Conservation (phyloP, 2,113 vertebrate species). For the Hoplias malabaricus region DNA sequence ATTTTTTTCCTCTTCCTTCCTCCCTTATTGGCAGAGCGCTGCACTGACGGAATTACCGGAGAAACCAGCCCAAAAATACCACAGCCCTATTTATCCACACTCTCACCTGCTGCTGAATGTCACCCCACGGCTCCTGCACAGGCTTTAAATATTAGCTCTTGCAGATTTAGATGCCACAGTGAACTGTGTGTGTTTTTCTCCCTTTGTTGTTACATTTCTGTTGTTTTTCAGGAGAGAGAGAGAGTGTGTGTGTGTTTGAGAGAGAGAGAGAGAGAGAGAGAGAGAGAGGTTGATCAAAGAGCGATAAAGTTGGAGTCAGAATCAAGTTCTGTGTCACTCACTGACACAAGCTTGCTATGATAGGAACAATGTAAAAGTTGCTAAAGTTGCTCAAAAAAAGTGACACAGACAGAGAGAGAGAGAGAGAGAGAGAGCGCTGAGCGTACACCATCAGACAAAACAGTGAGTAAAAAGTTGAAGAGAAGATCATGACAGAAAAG, state of each 20-base stretch:
- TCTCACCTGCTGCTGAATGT: constrained; percentile 42
- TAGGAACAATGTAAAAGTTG: neutral
- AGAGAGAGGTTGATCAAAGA: neutral
- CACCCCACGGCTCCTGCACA: constrained; percentile 24
- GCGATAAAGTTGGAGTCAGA: neutral
- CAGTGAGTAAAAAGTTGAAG: neutral
- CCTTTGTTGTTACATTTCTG: no score
- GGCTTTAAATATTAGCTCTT: constrained; percentile 36
- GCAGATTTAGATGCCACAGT: neutral
- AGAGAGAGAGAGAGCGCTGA: neutral
- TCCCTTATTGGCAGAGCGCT: constrained; percentile 74
- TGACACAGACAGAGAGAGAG: neutral
- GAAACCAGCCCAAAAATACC: constrained; percentile 49
- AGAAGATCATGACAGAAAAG: neutral
- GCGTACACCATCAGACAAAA: neutral
- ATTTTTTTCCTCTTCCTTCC: constrained; percentile 30
- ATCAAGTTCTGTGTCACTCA: neutral
- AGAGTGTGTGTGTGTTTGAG: no score
- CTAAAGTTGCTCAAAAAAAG: neutral
- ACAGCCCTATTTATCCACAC: constrained; percentile 24
- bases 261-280: neutral
- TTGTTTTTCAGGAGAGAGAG: neutral
- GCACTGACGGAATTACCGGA: constrained; percentile 62
- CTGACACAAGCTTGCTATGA: neutral
- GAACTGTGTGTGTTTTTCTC: neutral